These are phyloP conservation scores for Okamejei kenojei DNA, from an alignment of 2,797 vertebrate species.

Conservation along the genomic window DNA sequence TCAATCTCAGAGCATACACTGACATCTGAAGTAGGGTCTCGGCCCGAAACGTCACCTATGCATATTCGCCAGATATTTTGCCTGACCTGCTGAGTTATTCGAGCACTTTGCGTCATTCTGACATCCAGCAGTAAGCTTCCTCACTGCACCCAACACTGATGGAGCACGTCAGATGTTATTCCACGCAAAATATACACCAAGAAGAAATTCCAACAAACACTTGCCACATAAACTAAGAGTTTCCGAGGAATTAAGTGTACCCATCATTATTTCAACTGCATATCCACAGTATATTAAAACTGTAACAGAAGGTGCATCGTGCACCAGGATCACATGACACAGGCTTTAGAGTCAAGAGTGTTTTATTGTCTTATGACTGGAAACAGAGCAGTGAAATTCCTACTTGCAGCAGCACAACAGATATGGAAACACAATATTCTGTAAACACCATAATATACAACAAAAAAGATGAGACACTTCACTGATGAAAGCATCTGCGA, in stretches of 20 bases:
- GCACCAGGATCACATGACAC: not conserved
- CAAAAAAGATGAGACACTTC: not conserved
- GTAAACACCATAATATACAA: no score
- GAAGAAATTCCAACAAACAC: not conserved
- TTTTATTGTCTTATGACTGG: no score
- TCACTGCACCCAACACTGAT: not conserved
- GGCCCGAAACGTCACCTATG: no score
- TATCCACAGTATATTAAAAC: not conserved
- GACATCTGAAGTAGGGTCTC: no score
- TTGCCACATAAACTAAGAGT: not conserved
- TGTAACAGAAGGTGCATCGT: not conserved
- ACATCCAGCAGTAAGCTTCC: not conserved
- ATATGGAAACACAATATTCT: no score
- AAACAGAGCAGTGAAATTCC: no score
- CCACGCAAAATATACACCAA: not conserved
- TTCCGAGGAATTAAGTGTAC: not conserved
- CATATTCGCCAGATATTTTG: no score
- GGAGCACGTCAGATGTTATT: not conserved
- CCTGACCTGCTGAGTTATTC: no score
- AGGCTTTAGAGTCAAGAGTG: not conserved
- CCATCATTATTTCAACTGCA: no score
- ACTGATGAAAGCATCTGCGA: not conserved
- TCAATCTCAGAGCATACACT: not conserved
- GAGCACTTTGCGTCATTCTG: no score
- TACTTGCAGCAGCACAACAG: no score